Percentiles rank a stretch among this genome's conserved stretches.
Evolutionary conservation across 2,797 vertebrate genomes (phyloP).

Genomic region (Karalla daura): DNA sequence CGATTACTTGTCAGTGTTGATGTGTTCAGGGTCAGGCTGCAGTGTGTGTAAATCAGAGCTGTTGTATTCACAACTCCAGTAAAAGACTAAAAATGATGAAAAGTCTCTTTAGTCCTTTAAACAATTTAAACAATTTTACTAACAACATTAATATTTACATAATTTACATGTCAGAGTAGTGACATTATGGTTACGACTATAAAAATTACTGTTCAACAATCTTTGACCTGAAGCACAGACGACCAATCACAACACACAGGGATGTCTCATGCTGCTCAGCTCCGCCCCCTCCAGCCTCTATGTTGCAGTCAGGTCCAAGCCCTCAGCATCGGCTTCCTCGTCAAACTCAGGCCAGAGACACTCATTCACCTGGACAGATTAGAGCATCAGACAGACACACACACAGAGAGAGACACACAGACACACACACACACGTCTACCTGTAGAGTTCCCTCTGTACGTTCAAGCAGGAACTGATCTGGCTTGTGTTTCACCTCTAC

Average conservation of each 20-base stretch:
- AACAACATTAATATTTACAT: no score
- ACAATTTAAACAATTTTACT: no score
- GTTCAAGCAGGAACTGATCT: conserved; percentile 31
- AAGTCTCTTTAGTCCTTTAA: no score
- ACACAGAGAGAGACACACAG: not conserved
- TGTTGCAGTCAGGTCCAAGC: conserved; percentile 42
- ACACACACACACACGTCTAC: conserved; percentile 29
- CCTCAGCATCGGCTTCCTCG: conserved; percentile 49
- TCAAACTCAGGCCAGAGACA: not conserved
- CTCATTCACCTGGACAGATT: conserved; percentile 51
- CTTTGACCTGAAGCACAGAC: no score
- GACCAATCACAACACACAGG: not conserved
- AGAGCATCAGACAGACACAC: no score
- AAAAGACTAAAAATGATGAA: no score
- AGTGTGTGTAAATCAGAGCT: not conserved
- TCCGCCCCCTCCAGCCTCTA: conserved; percentile 12
- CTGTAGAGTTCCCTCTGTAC: conserved; percentile 49
- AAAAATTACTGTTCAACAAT: no score
- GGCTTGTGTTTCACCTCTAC: conserved; percentile 58
- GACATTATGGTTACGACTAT: no score
- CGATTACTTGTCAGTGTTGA: not conserved
- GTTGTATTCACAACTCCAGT: no score
- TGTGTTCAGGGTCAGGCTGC: not conserved
- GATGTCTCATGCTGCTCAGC: not conserved
- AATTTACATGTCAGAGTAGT: no score